Conservation (phyloP, 2,797 vertebrate species). For the Sebastiscus albofasciatus region DNA sequence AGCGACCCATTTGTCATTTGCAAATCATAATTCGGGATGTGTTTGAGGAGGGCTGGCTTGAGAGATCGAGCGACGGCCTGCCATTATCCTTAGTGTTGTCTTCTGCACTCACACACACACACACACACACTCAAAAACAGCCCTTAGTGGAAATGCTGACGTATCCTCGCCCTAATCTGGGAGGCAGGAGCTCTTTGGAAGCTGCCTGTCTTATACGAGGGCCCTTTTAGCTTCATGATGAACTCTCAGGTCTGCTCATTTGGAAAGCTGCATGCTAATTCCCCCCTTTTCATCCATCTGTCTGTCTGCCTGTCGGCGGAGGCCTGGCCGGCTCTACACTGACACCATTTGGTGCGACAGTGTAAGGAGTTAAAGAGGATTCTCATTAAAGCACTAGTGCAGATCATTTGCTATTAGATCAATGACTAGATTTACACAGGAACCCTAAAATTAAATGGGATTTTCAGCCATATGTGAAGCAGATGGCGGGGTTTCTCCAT, state of each 20-base stretch:
- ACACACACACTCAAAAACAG: slow-evolving; percentile 8
- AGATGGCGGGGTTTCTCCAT: slow-evolving; percentile 47
- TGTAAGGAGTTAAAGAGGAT: slow-evolving; percentile 48
- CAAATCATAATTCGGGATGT: slow-evolving; percentile 81
- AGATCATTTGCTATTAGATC: slow-evolving; percentile 62
- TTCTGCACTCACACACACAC: slow-evolving; percentile 26
- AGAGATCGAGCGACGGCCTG: slow-evolving; percentile 33
- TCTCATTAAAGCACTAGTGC: slow-evolving; percentile 49
- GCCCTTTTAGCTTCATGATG: slow-evolving; percentile 59
- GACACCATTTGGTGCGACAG: slow-evolving; percentile 71
- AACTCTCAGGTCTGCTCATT: slow-evolving; percentile 70
- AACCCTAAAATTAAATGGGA: slow-evolving; percentile 48
- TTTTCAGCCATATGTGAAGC: slow-evolving; percentile 49
- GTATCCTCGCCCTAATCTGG: slow-evolving; percentile 46
- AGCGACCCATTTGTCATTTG: slow-evolving; percentile 84
- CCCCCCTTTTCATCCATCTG: slow-evolving; percentile 11
- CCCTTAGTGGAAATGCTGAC: slow-evolving; percentile 44
- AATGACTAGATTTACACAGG: slow-evolving; percentile 55
- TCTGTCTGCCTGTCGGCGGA: slow-evolving; percentile 47
- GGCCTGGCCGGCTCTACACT: slow-evolving; percentile 58
- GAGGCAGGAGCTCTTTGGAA: slow-evolving; percentile 38
- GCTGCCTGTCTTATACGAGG: slow-evolving; percentile 38
- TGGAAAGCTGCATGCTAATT: slow-evolving; percentile 63
- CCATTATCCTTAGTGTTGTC: slow-evolving; percentile 47
- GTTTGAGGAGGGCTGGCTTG: slow-evolving; percentile 37